These are phyloP conservation scores for Hypanus sabinus DNA, from an alignment of 2,113 vertebrate species.

Conservation along the genomic window DNA sequence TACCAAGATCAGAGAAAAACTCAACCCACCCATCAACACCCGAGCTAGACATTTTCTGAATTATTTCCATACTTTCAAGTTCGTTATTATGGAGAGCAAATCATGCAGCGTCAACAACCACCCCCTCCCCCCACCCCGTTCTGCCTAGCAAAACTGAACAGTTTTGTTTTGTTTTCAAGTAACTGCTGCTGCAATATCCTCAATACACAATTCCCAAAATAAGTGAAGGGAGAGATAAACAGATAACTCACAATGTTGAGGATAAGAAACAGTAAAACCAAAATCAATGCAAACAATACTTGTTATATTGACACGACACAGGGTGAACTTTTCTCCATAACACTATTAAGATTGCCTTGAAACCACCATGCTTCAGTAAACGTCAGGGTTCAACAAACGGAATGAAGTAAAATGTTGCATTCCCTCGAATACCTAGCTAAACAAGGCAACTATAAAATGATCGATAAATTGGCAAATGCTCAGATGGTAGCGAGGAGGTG, in stretches of 20 bases:
- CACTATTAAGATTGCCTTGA: constrained; percentile 1
- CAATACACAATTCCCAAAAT: background rate
- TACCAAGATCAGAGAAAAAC: no score
- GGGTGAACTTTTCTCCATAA: background rate
- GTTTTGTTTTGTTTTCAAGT: no score
- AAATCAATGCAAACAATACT: background rate
- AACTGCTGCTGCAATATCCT: background rate
- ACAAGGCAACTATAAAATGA: no score
- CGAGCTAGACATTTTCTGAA: no score
- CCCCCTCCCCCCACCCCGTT: no score
- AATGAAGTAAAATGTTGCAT: background rate
- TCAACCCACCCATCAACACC: no score
- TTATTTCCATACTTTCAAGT: no score
- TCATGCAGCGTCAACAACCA: no score
- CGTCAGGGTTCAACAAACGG: background rate
- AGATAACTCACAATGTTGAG: background rate
- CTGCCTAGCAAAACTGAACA: no score
- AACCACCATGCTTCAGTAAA: background rate
- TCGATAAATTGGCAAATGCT: no score
- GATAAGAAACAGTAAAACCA: background rate
- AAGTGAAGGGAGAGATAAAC: background rate
- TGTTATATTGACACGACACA: background rate
- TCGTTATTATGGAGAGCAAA: no score
- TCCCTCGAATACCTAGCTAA: background rate
- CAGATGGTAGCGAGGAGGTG: no score